Evolutionary conservation across 2,888 invertebrate genomes (phyloP).

Genomic region (Lamproptera curius): DNA sequence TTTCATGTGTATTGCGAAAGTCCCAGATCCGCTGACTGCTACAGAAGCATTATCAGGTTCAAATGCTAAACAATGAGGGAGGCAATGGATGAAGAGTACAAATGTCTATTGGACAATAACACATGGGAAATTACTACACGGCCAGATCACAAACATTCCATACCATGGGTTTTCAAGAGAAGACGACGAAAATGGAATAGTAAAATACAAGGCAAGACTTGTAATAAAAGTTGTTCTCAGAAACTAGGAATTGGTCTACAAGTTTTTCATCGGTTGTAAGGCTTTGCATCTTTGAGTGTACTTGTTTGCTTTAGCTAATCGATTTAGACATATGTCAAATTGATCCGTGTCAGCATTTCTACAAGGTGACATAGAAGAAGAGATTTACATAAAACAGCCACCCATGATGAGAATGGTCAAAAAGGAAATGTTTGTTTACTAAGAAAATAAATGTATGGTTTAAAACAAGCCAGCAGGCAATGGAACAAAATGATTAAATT

Average conservation of each 20-base stretch:
- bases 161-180: conserved; percentile 27
- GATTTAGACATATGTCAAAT: conserved; percentile 25
- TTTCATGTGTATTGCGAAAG: conserved; percentile 22
- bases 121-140: conserved; percentile 23
- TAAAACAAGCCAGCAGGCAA: conserved; percentile 26
- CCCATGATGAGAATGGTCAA: conserved; percentile 9
- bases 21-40: neutral
- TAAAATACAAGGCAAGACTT: conserved; percentile 1
- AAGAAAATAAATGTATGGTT: conserved; percentile 24
- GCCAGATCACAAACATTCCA: conserved; percentile 19
- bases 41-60: neutral
- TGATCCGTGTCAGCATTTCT: conserved; percentile 28
- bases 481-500: conserved; percentile 30
- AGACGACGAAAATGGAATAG: conserved; percentile 20
- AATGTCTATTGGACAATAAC: conserved; percentile 22
- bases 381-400: conserved; percentile 29
- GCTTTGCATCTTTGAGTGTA: conserved; percentile 24
- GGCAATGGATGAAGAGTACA: conserved; percentile 25
- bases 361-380: conserved; percentile 28
- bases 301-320: conserved; percentile 25
- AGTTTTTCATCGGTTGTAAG: conserved; percentile 27
- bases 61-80: neutral
- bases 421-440: conserved; percentile 25
- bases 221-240: conserved; percentile 23
- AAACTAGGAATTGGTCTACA: conserved; percentile 24